A percentile compares a stretch with the other conserved stretches of the same genome.
Conservation (phyloP, 2,888 invertebrate genomes). For the Mythimna pallens region DNA sequence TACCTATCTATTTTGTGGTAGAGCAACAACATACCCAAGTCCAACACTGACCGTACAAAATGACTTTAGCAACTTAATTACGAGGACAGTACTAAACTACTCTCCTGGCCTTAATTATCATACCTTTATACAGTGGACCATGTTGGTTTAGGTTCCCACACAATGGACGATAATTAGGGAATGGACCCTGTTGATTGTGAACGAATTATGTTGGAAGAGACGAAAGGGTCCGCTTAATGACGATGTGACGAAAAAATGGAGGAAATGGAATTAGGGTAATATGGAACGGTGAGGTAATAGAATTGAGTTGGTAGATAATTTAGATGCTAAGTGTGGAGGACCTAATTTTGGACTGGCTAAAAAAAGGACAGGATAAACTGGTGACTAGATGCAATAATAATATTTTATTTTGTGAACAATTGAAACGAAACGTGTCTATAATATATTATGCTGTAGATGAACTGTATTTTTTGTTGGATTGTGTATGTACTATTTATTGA, state of each 20-base stretch:
- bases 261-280: not conserved
- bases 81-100: conserved; percentile 22
- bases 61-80: conserved; percentile 54
- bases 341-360: not conserved
- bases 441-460: too few relatives aligned
- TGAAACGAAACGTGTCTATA: too few relatives aligned
- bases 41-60: conserved; percentile 7
- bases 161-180: conserved; percentile 38
- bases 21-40: not conserved
- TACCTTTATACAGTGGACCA: conserved; percentile 34
- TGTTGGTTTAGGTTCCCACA: conserved; percentile 57
- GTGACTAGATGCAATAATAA: not conserved
- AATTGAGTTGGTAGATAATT: conserved; percentile 7
- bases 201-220: conserved; percentile 13
- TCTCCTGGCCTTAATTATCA: conserved; percentile 44
- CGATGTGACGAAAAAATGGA: not conserved
- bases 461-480: too few relatives aligned
- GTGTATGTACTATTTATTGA: too few relatives aligned
- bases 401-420: too few relatives aligned
- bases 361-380: not conserved
- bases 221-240: conserved; percentile 9
- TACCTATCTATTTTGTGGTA: not conserved
- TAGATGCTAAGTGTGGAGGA: not conserved
- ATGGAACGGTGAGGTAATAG: not conserved
- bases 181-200: conserved; percentile 40